Conservation (phyloP, 2,888 invertebrate species). For the Romanomermis culicivorax region DNA sequence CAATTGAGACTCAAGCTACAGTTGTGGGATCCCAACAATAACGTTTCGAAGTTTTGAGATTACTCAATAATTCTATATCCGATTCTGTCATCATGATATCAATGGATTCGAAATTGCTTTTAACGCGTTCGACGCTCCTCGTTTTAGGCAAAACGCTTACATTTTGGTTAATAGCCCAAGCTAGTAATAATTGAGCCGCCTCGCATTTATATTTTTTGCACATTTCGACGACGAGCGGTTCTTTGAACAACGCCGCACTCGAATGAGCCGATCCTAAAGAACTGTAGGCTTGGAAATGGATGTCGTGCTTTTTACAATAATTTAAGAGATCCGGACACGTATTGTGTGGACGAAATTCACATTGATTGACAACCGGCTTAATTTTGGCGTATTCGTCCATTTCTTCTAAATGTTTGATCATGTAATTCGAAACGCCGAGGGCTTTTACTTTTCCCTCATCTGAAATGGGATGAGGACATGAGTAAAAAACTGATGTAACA, state of each 20-base stretch:
- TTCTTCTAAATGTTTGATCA: slow-evolving; percentile 44
- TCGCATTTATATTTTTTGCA: slow-evolving; percentile 17
- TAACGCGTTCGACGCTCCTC: slow-evolving; percentile 13
- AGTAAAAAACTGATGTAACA: no score
- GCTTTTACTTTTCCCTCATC: slow-evolving; percentile 36
- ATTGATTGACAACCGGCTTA: no score
- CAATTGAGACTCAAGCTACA: no score
- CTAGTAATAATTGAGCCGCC: slow-evolving; percentile 17
- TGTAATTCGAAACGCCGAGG: slow-evolving; percentile 64
- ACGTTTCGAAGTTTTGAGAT: no score
- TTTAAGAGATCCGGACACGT: slow-evolving; percentile 42
- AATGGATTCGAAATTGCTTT: slow-evolving; percentile 3
- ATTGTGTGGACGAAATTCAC: slow-evolving; percentile 59
- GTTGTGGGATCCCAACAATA: no score
- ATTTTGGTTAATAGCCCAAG: slow-evolving; percentile 19
- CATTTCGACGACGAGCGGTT: slow-evolving; percentile 13
- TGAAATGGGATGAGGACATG: no score
- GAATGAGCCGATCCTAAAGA: slow-evolving; percentile 38
- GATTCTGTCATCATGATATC: background rate
- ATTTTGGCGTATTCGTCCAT: slow-evolving; percentile 32
- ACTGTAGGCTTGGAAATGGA: slow-evolving; percentile 55
- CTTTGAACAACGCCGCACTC: slow-evolving; percentile 14
- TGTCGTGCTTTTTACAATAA: slow-evolving; percentile 43
- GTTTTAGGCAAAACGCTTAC: slow-evolving; percentile 23
- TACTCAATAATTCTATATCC: no score